A percentile compares a stretch with the other conserved stretches of the same genome.
phyloP scores from a whole-genome alignment of 2,888 invertebrate species.

The Drosophila mimetica region DNA sequence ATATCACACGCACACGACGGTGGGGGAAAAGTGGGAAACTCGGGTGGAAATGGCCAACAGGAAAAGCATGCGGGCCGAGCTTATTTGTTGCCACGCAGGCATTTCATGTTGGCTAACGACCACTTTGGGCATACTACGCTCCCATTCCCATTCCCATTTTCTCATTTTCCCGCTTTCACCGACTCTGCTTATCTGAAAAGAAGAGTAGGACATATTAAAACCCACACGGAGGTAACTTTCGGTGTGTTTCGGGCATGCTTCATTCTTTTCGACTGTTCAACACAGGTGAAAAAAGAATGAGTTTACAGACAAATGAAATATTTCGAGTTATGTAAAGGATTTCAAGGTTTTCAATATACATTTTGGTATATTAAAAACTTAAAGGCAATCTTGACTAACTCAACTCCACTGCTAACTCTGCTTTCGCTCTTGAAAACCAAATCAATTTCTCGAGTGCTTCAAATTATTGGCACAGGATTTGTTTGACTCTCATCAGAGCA shows the following conservation, averaged over 20 bases:
- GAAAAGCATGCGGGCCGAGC: slow-evolving; percentile 57
- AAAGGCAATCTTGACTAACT: not conserved
- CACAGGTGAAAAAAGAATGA: not conserved
- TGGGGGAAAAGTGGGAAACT: slow-evolving; percentile 2
- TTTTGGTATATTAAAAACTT: not conserved
- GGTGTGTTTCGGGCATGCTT: not conserved
- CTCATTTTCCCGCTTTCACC: not conserved
- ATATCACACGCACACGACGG: slow-evolving; percentile 58
- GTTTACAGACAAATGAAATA: no score
- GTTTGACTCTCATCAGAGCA: not conserved
- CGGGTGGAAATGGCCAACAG: slow-evolving; percentile 19
- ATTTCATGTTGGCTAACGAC: slow-evolving; percentile 75
- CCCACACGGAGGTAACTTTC: not conserved
- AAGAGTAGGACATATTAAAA: slow-evolving; percentile 17
- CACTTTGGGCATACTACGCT: slow-evolving; percentile 68
- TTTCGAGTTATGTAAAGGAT: no score
- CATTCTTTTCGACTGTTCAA: not conserved
- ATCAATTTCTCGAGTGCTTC: slow-evolving; percentile 6
- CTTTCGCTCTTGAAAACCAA: not conserved
- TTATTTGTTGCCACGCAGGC: slow-evolving; percentile 67
- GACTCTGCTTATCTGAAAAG: not conserved
- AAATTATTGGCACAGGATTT: not conserved
- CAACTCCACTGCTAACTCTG: no score
- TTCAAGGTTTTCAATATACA: no score
- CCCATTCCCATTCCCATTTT: slow-evolving; percentile 10